These are phyloP conservation scores for Eupsilia transversa DNA, from an alignment of 2,888 invertebrate genomes.

Conservation along the genomic window DNA sequence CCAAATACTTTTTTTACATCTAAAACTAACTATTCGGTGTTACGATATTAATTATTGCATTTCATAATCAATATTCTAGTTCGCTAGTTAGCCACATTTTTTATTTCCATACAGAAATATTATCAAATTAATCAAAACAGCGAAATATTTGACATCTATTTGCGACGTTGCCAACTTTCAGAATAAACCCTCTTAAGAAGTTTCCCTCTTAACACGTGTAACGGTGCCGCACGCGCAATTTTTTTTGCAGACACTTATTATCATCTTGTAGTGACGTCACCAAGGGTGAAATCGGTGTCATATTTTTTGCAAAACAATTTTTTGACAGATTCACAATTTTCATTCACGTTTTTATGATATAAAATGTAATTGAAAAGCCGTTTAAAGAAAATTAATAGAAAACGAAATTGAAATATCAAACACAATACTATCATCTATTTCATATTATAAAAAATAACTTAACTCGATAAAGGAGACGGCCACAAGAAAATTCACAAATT, in stretches of 20 bases:
- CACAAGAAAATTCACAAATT: constrained; percentile 44
- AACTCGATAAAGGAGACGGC: constrained; percentile 9
- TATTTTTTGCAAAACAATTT: no score
- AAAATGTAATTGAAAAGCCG: neutral
- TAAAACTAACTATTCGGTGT: no score
- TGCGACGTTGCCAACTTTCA: no score
- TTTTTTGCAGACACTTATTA: neutral
- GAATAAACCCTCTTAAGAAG: no score
- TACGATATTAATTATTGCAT: no score
- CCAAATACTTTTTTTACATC: no score
- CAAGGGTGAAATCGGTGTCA: neutral
- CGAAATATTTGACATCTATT: no score
- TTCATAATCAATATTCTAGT: no score
- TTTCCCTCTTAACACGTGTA: neutral
- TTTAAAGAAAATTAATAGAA: neutral
- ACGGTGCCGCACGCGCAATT: neutral
- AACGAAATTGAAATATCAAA: constrained; percentile 28
- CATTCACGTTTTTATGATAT: neutral
- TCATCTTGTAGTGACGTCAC: neutral
- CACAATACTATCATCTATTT: constrained; percentile 1
- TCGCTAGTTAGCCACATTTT: no score
- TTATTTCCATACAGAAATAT: no score
- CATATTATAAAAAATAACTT: constrained; percentile 12
- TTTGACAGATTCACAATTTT: neutral
- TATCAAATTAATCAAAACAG: no score